Conservation (phyloP, 2,888 invertebrate genomes). For the Elmis aenea region DNA sequence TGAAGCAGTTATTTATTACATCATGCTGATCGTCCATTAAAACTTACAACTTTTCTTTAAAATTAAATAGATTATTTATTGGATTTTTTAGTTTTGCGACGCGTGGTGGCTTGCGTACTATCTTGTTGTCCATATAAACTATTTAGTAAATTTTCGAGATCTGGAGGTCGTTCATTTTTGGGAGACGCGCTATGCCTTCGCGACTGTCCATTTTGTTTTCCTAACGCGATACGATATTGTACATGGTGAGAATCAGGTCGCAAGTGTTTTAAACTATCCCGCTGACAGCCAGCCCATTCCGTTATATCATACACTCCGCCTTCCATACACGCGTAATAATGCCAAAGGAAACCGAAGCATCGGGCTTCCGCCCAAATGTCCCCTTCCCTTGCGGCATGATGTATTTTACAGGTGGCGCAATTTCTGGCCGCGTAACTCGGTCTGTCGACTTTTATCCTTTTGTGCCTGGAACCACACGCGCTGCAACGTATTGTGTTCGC, state of each 20-base stretch:
- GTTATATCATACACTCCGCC: conserved; percentile 93
- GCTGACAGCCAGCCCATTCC: conserved; percentile 95
- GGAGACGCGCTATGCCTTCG: conserved; percentile 26
- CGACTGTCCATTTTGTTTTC: conserved; percentile 52
- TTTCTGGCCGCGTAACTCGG: conserved; percentile 89
- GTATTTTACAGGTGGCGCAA: conserved; percentile 84
- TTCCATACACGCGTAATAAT: conserved; percentile 96
- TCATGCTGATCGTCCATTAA: neutral
- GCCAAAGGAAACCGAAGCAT: conserved; percentile 84
- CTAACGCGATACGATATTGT: conserved; percentile 79
- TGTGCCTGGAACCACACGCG: conserved; percentile 87
- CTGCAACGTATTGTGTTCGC: conserved; percentile 93
- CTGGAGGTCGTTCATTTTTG: conserved; percentile 64
- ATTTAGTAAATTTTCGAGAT: conserved; percentile 77
- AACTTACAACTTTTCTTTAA: neutral
- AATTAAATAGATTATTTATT: conserved; percentile 6
- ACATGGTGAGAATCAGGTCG: conserved; percentile 89
- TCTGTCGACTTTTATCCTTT: conserved; percentile 77
- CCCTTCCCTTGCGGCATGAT: conserved; percentile 89
- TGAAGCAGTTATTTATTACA: conserved; percentile 1
- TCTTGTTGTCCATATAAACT: conserved; percentile 68
- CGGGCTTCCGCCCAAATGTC: conserved; percentile 93
- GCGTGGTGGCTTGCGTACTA: conserved; percentile 25
- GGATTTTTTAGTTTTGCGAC: conserved; percentile 19
- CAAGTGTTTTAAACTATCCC: conserved; percentile 70